Percentiles rank a stretch among this genome's conserved stretches.
Evolutionary conservation across 2,888 invertebrate species (phyloP).

Genomic region (Cephus rjabovi): DNA sequence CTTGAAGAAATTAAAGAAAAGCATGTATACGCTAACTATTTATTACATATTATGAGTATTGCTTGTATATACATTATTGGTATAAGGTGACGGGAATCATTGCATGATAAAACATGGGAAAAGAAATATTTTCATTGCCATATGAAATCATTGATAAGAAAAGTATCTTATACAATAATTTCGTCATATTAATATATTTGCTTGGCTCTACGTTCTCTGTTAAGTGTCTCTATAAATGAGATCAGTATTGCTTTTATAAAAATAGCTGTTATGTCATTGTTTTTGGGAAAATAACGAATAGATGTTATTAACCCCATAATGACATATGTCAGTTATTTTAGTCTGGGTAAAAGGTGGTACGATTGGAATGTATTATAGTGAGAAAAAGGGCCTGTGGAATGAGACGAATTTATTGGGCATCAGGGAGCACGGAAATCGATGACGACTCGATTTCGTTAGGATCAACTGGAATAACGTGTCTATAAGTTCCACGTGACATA

Average conservation of each 20-base stretch:
- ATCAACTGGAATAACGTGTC: not conserved
- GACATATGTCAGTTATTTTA: not conserved
- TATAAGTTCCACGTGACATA: not conserved
- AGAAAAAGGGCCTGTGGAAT: not conserved
- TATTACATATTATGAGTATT: not conserved
- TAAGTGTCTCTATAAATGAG: not conserved
- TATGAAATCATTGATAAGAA: not conserved
- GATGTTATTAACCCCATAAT: not conserved
- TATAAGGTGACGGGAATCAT: not conserved
- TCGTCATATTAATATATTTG: not conserved
- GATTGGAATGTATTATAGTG: not conserved
- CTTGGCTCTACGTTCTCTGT: not conserved
- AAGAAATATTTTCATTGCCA: not conserved
- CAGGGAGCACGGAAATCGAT: not conserved
- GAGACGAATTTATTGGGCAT: not conserved
- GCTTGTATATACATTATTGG: not conserved
- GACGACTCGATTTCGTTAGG: not conserved
- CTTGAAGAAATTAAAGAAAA: conserved; percentile 73
- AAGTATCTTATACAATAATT: not conserved
- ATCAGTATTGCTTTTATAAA: not conserved
- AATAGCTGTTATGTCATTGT: not conserved
- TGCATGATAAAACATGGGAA: not conserved
- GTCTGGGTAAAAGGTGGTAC: not conserved
- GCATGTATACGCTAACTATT: conserved; percentile 63
- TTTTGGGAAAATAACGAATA: not conserved